Conservation (phyloP, 2,888 invertebrate species). For the Orchestes rusci region DNA sequence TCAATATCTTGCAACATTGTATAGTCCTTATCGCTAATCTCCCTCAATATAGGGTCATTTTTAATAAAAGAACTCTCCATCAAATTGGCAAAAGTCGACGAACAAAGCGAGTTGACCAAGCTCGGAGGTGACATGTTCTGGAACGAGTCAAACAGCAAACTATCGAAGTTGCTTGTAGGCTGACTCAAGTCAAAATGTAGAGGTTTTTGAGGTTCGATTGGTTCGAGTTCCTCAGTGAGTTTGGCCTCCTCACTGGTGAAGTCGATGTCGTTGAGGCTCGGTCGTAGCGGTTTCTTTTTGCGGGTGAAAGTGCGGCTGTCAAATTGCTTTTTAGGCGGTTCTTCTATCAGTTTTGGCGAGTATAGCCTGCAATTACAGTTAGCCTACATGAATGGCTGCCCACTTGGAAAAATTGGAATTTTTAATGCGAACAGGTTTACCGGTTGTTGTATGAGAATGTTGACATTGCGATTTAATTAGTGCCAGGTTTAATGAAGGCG, state of each 20-base stretch:
- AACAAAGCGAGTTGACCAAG: slow-evolving; percentile 51
- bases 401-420: no score
- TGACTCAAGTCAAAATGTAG: slow-evolving; percentile 40
- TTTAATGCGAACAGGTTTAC: no score
- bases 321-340: no score
- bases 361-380: no score
- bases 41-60: slow-evolving; percentile 41
- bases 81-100: slow-evolving; percentile 43
- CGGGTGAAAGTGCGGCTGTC: slow-evolving; percentile 65
- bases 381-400: no score
- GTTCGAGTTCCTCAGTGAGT: slow-evolving; percentile 8
- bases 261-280: slow-evolving; percentile 52
- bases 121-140: slow-evolving; percentile 52
- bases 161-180: slow-evolving; percentile 40
- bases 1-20: slow-evolving; percentile 39
- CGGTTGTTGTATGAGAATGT: no score
- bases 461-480: no score
- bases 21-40: slow-evolving; percentile 41
- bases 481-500: no score
- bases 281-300: slow-evolving; percentile 52
- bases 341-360: no score
- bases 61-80: slow-evolving; percentile 44
- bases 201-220: slow-evolving; percentile 25
- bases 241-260: neutral
- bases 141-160: slow-evolving; percentile 47